Conservation (phyloP, 2,888 invertebrate species). For the Beris morrisii region DNA sequence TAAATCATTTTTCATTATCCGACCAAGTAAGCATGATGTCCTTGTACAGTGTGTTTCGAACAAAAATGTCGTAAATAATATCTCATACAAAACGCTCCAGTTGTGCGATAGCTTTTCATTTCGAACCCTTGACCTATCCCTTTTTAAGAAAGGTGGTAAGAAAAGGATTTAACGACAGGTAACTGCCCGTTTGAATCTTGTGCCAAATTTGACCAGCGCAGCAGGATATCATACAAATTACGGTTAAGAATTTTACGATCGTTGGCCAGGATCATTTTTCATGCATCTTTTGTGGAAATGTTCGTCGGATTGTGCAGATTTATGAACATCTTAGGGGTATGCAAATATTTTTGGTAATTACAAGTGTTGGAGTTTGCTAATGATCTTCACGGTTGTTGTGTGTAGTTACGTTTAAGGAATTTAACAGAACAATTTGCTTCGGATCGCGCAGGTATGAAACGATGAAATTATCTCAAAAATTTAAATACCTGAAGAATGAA, state of each 20-base stretch:
- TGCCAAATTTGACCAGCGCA: constrained; percentile 5
- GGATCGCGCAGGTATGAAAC: no score
- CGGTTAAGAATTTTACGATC: constrained; percentile 11
- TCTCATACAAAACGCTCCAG: constrained; percentile 10
- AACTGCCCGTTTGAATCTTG: constrained; percentile 3
- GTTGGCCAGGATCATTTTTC: constrained; percentile 4
- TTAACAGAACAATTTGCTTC: no score
- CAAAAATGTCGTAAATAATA: constrained; percentile 23
- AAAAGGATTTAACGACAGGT: constrained; percentile 24
- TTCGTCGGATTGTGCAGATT: constrained; percentile 1
- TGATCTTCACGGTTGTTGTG: constrained; percentile 1
- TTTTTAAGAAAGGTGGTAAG: constrained; percentile 5
- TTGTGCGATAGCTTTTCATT: constrained; percentile 1
- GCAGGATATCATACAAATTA: constrained; percentile 20
- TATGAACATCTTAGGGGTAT: constrained; percentile 1
- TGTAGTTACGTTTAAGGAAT: no score
- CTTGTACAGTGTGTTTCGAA: not conserved
- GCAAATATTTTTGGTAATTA: constrained; percentile 29
- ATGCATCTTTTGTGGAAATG: not conserved
- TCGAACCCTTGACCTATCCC: constrained; percentile 3
- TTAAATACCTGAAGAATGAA: no score
- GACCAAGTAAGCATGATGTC: not conserved
- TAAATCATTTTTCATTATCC: constrained; percentile 24
- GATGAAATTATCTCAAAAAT: no score
- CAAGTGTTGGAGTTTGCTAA: constrained; percentile 24